Evolutionary conservation across 1,140 invertebrate species (phyloP).

Genomic region (Gryon sp.): DNA sequence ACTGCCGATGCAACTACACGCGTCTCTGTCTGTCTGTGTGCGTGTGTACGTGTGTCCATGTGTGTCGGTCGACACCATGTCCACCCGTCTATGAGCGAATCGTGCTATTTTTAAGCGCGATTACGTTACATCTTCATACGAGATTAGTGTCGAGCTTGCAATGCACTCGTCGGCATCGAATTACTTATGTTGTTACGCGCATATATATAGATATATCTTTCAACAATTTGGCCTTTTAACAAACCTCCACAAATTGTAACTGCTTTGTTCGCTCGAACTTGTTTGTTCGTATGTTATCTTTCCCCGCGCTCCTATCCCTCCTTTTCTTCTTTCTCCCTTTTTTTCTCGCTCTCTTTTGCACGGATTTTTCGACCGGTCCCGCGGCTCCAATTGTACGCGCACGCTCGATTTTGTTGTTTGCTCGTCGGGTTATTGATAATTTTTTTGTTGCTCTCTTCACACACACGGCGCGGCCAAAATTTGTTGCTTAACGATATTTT

Average conservation of each 20-base stretch:
- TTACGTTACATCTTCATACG: conserved; percentile 28
- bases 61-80: not conserved
- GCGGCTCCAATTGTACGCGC: conserved; percentile 2
- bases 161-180: conserved; percentile 7
- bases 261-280: conserved; percentile 18
- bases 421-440: conserved; percentile 27
- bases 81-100: conserved; percentile 19
- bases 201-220: conserved; percentile 6
- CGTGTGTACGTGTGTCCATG: no score
- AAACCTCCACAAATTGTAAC: conserved; percentile 15
- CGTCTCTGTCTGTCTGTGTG: conserved; percentile 9
- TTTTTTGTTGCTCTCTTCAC: no score
- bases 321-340: no score
- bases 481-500: not conserved
- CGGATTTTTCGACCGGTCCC: no score
- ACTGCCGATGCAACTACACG: conserved; percentile 53
- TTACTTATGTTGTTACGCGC: conserved; percentile 16
- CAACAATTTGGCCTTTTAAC: conserved; percentile 9
- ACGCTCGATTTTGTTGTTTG: conserved; percentile 28
- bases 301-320: no score
- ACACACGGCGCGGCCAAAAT: not conserved
- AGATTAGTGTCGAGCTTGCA: conserved; percentile 18
- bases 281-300: conserved; percentile 31
- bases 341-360: no score
- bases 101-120: conserved; percentile 26